phyloP scores from a whole-genome alignment of 2,113 vertebrate species.

The Crotalus viridis region DNA sequence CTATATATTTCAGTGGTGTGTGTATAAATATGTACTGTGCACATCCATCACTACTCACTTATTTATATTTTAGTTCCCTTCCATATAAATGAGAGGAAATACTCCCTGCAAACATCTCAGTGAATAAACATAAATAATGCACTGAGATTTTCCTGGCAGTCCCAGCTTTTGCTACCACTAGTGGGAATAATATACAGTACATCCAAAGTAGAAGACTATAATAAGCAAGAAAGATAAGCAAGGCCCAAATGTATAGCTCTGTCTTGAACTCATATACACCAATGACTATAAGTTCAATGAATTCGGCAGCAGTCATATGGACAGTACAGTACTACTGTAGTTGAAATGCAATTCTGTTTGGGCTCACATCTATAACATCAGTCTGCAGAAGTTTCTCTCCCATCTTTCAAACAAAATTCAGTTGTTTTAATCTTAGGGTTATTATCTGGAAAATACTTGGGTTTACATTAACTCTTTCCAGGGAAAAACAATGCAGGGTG shows the following conservation, averaged over 20 bases:
- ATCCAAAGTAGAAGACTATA: fast-evolving
- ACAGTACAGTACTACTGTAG: not conserved
- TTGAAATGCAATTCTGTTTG: not conserved
- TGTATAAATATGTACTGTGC: fast-evolving
- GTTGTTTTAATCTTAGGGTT: not conserved
- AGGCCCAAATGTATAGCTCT: fast-evolving
- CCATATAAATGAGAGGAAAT: not conserved
- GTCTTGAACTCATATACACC: not conserved
- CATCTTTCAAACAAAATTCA: not conserved
- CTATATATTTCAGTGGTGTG: not conserved
- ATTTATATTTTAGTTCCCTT: conserved; percentile 14
- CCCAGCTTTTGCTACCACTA: not conserved
- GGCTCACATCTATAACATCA: not conserved
- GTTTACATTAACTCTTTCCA: not conserved
- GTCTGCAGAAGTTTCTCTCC: not conserved
- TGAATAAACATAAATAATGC: not conserved
- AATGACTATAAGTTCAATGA: not conserved
- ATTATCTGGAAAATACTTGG: not conserved
- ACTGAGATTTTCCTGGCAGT: not conserved
- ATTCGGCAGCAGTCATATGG: not conserved
- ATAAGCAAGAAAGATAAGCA: not conserved
- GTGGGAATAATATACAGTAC: fast-evolving
- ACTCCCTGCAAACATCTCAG: not conserved
- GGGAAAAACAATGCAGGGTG: not conserved
- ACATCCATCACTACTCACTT: not conserved